phyloP scores from a whole-genome alignment of 1,140 invertebrate genomes.

The Saccostrea echinata region DNA sequence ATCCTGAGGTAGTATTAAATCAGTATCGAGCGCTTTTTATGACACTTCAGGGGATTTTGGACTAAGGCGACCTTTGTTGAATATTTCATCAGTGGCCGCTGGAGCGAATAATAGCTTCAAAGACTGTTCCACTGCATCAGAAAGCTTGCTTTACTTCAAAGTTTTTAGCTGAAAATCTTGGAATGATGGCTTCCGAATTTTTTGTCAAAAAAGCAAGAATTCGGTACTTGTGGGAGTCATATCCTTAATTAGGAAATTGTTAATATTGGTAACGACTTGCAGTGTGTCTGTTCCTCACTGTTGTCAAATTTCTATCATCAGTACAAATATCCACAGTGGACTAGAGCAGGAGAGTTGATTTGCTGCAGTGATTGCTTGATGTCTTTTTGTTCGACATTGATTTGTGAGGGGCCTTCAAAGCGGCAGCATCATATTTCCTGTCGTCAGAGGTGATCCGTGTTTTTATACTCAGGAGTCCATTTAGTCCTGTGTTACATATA shows the following conservation, averaged over 20 bases:
- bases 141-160: background rate
- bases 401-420: background rate
- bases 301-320: background rate
- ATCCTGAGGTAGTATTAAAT: background rate
- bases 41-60: background rate
- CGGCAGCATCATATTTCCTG: background rate
- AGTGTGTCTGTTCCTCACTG: background rate
- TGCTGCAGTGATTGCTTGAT: background rate
- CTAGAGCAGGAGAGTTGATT: background rate
- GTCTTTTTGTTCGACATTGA: slow-evolving; percentile 6
- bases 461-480: background rate
- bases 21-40: background rate
- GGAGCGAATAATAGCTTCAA: slow-evolving; percentile 7
- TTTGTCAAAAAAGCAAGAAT: background rate
- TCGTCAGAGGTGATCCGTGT: background rate
- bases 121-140: background rate
- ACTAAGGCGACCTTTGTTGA: slow-evolving; percentile 1
- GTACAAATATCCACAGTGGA: background rate
- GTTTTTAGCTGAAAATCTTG: background rate
- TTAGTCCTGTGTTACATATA: background rate
- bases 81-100: background rate
- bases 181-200: background rate
- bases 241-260: slow-evolving; percentile 12
- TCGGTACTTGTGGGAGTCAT: background rate
- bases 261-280: background rate